These are phyloP conservation scores for Stenchaetothrips biformis DNA, from an alignment of 2,888 invertebrate genomes.

Conservation along the genomic window DNA sequence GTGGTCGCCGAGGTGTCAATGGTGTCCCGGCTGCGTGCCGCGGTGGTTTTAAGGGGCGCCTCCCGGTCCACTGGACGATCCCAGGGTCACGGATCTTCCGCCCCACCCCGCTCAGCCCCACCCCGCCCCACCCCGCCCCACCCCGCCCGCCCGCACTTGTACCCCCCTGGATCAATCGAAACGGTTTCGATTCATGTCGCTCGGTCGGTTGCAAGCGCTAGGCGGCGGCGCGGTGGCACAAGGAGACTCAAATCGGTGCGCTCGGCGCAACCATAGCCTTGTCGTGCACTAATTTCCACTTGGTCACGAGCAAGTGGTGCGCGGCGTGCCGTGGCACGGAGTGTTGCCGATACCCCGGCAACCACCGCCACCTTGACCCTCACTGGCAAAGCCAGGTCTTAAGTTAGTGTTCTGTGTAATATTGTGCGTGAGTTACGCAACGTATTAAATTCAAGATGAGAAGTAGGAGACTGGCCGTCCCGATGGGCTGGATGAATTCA, in stretches of 20 bases:
- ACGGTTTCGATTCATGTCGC: too few relatives aligned
- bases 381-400: background rate
- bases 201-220: too few relatives aligned
- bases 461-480: too few relatives aligned
- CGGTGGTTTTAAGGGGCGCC: background rate
- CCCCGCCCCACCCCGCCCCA: background rate
- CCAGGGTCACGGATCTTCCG: background rate
- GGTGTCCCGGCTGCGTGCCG: background rate
- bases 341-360: background rate
- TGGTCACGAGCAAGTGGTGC: constrained; percentile 1
- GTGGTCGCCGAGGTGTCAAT: background rate
- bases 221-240: background rate
- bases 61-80: constrained; percentile 13
- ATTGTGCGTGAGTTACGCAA: too few relatives aligned
- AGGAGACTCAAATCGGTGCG: background rate
- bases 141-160: background rate
- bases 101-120: background rate
- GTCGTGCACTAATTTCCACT: constrained; percentile 7
- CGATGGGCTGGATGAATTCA: too few relatives aligned
- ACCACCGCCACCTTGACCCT: background rate
- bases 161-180: too few relatives aligned
- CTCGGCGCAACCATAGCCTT: background rate
- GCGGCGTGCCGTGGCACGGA: background rate
- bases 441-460: too few relatives aligned
- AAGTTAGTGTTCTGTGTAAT: too few relatives aligned